A percentile compares a stretch with the other conserved stretches of the same genome.
phyloP scores from a whole-genome alignment of 2,888 invertebrate genomes.

The Callinectes sapidus region DNA sequence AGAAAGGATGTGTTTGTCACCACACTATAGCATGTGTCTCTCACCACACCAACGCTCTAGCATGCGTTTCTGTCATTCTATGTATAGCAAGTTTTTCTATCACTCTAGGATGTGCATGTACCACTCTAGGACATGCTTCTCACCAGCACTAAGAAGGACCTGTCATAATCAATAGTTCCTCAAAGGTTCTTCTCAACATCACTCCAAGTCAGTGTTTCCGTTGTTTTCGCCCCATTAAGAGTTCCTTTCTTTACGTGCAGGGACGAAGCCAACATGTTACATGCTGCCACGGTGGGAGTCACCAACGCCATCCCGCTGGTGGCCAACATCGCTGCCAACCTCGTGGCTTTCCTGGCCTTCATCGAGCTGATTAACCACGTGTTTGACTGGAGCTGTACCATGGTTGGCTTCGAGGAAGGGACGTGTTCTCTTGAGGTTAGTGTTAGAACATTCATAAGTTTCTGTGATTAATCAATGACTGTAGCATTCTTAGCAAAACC shows the following conservation, averaged over 20 bases:
- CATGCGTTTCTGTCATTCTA: too few relatives aligned
- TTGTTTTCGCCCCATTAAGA: not conserved
- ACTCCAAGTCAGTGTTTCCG: not conserved
- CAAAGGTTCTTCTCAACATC: not conserved
- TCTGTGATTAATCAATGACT: not conserved
- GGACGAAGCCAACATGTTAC: slow-evolving; percentile 88
- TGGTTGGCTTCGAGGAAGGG: slow-evolving; percentile 83
- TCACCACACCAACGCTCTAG: too few relatives aligned
- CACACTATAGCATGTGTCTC: not conserved
- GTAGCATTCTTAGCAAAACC: not conserved
- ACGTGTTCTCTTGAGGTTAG: slow-evolving; percentile 30
- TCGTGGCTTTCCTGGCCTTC: slow-evolving; percentile 93
- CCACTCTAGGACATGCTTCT: too few relatives aligned
- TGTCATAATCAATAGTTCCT: too few relatives aligned
- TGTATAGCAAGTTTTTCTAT: too few relatives aligned
- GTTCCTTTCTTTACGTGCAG: slow-evolving; percentile 73
- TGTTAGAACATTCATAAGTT: not conserved
- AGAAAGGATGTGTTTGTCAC: not conserved
- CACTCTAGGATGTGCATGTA: too few relatives aligned
- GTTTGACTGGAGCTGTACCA: slow-evolving; percentile 86
- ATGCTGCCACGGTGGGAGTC: slow-evolving; percentile 94
- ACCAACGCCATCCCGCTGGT: slow-evolving; percentile 90
- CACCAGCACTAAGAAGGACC: too few relatives aligned
- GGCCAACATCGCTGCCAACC: slow-evolving; percentile 90
- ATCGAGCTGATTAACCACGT: slow-evolving; percentile 89